Base-by-base conservation (phyloP, 1,140 invertebrate species). In the Leguminivora glycinivorella region DNA sequence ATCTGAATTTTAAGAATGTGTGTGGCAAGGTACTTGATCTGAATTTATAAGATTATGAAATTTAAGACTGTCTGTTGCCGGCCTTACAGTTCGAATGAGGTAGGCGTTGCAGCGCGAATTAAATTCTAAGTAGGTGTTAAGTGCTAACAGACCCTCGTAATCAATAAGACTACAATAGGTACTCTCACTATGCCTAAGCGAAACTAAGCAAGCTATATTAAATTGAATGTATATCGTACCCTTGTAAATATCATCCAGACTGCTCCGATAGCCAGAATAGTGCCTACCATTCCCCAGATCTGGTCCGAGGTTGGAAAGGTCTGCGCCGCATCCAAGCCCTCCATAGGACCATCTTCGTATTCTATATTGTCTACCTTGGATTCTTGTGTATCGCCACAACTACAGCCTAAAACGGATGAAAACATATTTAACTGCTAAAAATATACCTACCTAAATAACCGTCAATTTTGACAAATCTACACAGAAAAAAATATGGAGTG, bases 211-310 rank as follows among this genome's bases (percentile, higher is more conserved):
- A n/a, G n/a, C n/a, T n/a, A n/a, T n/a, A n/a, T n/a, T n/a, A n/a
- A n/a, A n/a, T n/a, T n/a, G n/a, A n/a, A n/a, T n/a, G 10, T 38
- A 12, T 79, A 7, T 43, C 40, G 40, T 43, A 89, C 85, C 79
- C 80, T 82, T 68, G 72, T 79, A 72, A 82, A 88, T 24, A 83
- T 47, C 38, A 86, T 14, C 88, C 87, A 90, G 67, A 82, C 80
- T 25, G 74, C 75, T 34, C 84, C 29, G 24, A 83, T 83, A 9
- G 78, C 79, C 5, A 85, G n/a, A 72, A 87, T 86, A 24, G 80
- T 82, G 1, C 80, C 82, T 22, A 85, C n/a, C 85, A 90, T 89
- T 19, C 85, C 85, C 80, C 82, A 87, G 19, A 90, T 75, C 74
- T 88, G 85, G 14, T 78, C 76, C 4, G 74, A 40, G 69, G 72